A percentile compares a stretch with the other conserved stretches of the same genome.
These are phyloP conservation scores for Selene dorsalis DNA, from an alignment of 2,797 vertebrate genomes.

Conservation along the genomic window DNA sequence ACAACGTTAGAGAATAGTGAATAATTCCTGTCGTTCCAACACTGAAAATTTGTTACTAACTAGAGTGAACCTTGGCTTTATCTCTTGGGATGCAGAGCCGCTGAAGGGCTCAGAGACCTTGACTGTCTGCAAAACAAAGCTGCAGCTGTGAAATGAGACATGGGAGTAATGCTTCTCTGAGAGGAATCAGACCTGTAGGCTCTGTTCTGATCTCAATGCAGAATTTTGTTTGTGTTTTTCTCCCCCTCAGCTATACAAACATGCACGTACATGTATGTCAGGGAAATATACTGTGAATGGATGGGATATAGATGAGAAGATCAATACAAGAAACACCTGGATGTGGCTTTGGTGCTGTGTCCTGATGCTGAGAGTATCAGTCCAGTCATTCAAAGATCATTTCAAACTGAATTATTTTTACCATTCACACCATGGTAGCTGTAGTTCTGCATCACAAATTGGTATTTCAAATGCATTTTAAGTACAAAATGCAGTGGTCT, in stretches of 20 bases:
- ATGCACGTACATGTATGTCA: background rate
- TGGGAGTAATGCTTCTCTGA: conserved; percentile 44
- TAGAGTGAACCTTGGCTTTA: conserved; percentile 68
- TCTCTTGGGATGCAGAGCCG: conserved; percentile 62
- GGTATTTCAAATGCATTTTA: no score
- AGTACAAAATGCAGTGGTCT: no score
- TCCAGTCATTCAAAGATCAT: no score
- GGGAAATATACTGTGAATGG: background rate
- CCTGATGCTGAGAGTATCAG: no score
- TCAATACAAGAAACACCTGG: no score
- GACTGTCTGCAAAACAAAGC: conserved; percentile 80
- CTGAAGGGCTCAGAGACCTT: conserved; percentile 74
- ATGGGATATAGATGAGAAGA: no score
- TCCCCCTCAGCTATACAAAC: no score
- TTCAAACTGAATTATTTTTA: no score
- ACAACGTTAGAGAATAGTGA: conserved; percentile 39
- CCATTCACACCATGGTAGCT: no score
- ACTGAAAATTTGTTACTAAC: conserved; percentile 40
- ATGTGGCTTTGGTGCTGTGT: no score
- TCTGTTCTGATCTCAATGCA: conserved; percentile 1
- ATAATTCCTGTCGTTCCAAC: conserved; percentile 36
- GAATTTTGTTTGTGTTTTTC: background rate
- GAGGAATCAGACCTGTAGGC: conserved; percentile 11
- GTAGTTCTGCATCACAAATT: no score
- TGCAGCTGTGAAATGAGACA: conserved; percentile 76